Percentiles rank a stretch among this genome's conserved stretches.
phyloP scores from a whole-genome alignment of 2,113 vertebrate genomes.

The Leptobrachium leishanense region DNA sequence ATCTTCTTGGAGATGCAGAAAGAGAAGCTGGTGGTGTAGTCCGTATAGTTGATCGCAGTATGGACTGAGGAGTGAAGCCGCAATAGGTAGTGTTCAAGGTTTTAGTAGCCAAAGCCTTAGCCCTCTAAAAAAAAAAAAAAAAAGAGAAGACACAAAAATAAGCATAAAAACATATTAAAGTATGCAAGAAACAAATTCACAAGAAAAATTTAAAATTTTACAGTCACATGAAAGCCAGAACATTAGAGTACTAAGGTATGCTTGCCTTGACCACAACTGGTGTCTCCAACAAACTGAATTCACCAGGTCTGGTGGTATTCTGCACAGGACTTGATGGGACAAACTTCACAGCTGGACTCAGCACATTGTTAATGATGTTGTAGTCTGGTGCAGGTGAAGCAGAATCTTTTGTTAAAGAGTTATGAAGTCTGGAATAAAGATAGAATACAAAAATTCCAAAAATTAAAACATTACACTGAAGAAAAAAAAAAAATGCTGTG shows the following conservation, averaged over 20 bases:
- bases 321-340: slow-evolving; percentile 54
- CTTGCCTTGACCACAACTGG: slow-evolving; percentile 89
- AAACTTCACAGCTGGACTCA: slow-evolving; percentile 60
- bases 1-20: slow-evolving; percentile 82
- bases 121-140: slow-evolving; percentile 68
- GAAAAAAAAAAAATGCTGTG: too few species aligned
- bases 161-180: not conserved
- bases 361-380: slow-evolving; percentile 57
- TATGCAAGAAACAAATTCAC: not conserved
- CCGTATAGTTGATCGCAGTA: slow-evolving; percentile 85
- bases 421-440: too few species aligned
- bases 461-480: too few species aligned
- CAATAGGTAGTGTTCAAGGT: slow-evolving; percentile 65
- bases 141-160: not conserved
- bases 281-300: slow-evolving; percentile 83
- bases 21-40: slow-evolving; percentile 84
- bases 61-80: slow-evolving; percentile 87
- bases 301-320: slow-evolving; percentile 67
- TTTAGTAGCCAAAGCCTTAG: slow-evolving; percentile 74
- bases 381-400: slow-evolving; percentile 59
- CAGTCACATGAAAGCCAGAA: too few species aligned
- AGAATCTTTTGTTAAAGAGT: too few species aligned
- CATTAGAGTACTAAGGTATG: not conserved
- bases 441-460: too few species aligned
- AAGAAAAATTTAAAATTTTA: not conserved